Evolutionary conservation across 2,888 invertebrate species (phyloP), one percentile per base, ranked within the genome.

Genomic region (Nipponacmea schrenckii): DNA sequence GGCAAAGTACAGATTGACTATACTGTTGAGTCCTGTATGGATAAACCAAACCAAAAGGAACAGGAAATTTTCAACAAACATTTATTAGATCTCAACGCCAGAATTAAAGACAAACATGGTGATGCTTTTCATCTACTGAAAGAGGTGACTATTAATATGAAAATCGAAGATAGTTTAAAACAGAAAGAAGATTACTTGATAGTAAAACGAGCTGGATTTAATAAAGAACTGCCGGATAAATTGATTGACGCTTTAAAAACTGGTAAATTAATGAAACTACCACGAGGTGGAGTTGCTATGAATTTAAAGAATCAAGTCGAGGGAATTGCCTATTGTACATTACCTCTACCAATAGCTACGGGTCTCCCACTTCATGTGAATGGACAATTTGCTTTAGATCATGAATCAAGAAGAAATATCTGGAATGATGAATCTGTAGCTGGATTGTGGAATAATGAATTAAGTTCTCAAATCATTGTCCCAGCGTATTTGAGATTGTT

Each of bases 131-230:
- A 24, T n/a, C 10, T 56, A 8, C 56, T 31, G 24, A 10, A 24
- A 24, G 45, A 27, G 4, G 72, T 78, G 63, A 62, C 71, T 0
- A 69, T 64, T 1, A 77, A 76, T 45, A 62, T 62, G 1, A 24
- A 77, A 10, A 50, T 31, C 1, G 50, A 77, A 0, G n/a, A 17
- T 27, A 71, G 72, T 27, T 69, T 20, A 3, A 67, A 62, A 7
- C 14, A 72, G 4, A n/a, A 62, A 17, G 72, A 76, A 66, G 31
- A 68, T n/a, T 86, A 83, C 84, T 62, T 85, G 17, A 71, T 85
- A 39, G 77, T 80, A 0, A 81, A 81, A 31, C 68, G 79, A 45
- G 74, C 84, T 67, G 86, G 86, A 1, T 79, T 84, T 63, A 64
- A 62, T 10, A 67, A 62, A 5, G 26, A 70, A 15, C 39, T 80